A percentile compares a stretch with the other conserved stretches of the same genome.
phyloP scores from a whole-genome alignment of 2,113 vertebrate genomes.

The Saimiri boliviensis region DNA sequence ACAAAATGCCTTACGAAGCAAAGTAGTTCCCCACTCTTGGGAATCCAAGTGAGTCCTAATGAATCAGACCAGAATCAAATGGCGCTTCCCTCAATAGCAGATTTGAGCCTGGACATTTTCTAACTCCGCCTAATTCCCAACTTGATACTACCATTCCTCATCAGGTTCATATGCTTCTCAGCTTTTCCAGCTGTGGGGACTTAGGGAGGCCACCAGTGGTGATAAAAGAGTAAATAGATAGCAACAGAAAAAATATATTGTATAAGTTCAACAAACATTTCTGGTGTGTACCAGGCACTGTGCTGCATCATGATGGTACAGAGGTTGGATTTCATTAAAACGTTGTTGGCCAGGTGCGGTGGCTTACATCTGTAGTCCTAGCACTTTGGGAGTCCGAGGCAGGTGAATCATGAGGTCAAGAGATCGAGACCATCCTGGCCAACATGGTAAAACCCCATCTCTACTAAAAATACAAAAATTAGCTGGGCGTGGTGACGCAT shows the following conservation, averaged over 20 bases:
- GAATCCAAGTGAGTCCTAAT: background rate
- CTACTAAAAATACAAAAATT: no score
- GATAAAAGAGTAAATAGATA: background rate
- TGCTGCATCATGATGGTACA: no score
- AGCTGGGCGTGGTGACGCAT: no score
- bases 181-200: background rate
- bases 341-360: background rate
- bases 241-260: background rate
- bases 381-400: no score
- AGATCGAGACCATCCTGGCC: no score
- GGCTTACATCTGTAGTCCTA: no score
- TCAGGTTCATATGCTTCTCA: background rate
- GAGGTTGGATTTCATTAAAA: background rate
- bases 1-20: background rate
- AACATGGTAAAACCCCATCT: no score
- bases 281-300: background rate
- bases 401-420: no score
- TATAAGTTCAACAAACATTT: background rate
- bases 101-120: background rate
- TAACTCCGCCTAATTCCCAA: background rate
- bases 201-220: background rate
- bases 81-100: background rate
- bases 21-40: background rate
- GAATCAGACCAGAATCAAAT: background rate
- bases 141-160: background rate